Conservation (phyloP, 2,113 vertebrate species). For the Pterocles gutturalis region DNA sequence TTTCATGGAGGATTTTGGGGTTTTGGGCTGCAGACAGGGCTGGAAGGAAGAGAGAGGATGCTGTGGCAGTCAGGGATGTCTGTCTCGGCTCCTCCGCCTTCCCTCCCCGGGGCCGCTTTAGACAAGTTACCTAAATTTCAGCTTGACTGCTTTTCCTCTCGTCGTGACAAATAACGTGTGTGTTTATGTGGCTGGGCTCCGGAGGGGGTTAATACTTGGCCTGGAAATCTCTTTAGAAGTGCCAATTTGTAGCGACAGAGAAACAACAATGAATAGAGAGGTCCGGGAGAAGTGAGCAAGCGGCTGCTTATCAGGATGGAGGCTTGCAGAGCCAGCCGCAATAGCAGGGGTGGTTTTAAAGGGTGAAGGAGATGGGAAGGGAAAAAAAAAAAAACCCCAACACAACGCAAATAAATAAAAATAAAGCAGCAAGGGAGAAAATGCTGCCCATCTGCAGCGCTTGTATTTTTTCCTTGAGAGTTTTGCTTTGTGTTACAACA, state of each 20-base stretch:
- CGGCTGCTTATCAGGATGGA: constrained; percentile 44
- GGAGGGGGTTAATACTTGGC: constrained; percentile 64
- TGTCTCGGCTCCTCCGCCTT: background rate
- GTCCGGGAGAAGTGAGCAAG: background rate
- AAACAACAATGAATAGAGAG: constrained; percentile 46
- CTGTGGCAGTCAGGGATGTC: background rate
- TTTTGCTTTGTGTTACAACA: constrained; percentile 68
- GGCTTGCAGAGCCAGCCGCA: constrained; percentile 9
- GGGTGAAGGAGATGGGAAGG: constrained; percentile 10
- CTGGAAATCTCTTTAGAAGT: constrained; percentile 69
- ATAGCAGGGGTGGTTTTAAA: background rate
- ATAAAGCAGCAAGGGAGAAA: constrained; percentile 61
- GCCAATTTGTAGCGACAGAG: constrained; percentile 62
- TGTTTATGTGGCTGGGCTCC: constrained; percentile 62
- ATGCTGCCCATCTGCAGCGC: constrained; percentile 39
- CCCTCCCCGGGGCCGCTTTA: background rate
- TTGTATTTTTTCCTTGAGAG: constrained; percentile 34
- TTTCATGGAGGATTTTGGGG: background rate
- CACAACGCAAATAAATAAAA: constrained; percentile 28
- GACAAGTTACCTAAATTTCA: constrained; percentile 50
- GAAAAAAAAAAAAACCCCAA: background rate
- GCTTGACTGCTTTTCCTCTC: constrained; percentile 10
- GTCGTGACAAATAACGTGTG: constrained; percentile 51
- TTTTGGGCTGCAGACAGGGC: background rate
- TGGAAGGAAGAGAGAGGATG: background rate